These are phyloP conservation scores for Trachelus tabidus DNA, from an alignment of 2,888 invertebrate species.

Conservation along the genomic window DNA sequence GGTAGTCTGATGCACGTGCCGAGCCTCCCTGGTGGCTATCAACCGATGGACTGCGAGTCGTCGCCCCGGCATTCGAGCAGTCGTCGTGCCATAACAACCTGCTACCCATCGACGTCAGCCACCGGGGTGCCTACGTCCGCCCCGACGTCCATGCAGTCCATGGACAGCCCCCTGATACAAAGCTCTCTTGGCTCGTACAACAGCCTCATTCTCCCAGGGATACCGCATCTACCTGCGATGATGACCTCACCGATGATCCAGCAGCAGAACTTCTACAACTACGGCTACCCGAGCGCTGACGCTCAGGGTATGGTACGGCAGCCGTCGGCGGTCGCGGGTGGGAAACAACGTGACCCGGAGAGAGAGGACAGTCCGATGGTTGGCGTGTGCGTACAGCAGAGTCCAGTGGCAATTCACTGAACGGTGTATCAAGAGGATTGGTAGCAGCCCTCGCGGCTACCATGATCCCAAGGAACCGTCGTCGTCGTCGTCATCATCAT, in stretches of 20 bases:
- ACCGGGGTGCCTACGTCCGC: slow-evolving; percentile 49
- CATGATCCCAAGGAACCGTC: neutral
- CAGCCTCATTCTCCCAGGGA: slow-evolving; percentile 65
- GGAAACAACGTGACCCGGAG: slow-evolving; percentile 64
- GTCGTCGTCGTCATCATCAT: neutral
- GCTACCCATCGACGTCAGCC: slow-evolving; percentile 52
- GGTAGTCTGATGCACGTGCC: slow-evolving; percentile 61
- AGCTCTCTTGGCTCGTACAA: slow-evolving; percentile 66
- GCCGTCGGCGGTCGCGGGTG: slow-evolving; percentile 53
- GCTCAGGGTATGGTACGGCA: slow-evolving; percentile 56
- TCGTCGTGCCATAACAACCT: slow-evolving; percentile 50
- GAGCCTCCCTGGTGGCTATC: slow-evolving; percentile 59
- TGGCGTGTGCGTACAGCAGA: slow-evolving; percentile 90
- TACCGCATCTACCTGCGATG: slow-evolving; percentile 63
- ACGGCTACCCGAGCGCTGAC: slow-evolving; percentile 59
- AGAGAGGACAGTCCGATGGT: slow-evolving; percentile 86
- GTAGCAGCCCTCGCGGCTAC: neutral
- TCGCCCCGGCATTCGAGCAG: slow-evolving; percentile 68
- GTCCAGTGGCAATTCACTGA: slow-evolving; percentile 92
- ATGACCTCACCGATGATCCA: slow-evolving; percentile 60
- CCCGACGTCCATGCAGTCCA: slow-evolving; percentile 58
- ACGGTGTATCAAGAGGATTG: slow-evolving; percentile 4
- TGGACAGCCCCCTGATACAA: slow-evolving; percentile 64
- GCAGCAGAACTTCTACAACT: slow-evolving; percentile 61
- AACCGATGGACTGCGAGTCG: slow-evolving; percentile 85